Evolutionary conservation across 2,113 vertebrate genomes (phyloP), one percentile per base, ranked within the genome.

Genomic region (Pterocles orientalis): DNA sequence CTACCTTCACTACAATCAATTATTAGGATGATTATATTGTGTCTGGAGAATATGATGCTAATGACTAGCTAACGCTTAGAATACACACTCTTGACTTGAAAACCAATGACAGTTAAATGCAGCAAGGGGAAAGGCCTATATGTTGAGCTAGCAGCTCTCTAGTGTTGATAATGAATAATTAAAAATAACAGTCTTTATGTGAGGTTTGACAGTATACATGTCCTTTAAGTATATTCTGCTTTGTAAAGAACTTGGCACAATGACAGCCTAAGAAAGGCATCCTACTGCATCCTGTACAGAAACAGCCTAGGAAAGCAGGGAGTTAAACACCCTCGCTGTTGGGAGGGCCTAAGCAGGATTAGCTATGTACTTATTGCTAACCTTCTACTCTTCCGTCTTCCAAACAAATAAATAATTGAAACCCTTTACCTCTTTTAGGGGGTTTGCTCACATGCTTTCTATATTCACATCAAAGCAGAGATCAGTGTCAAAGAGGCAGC

Each of bases 331-430:
- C 72, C 88, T 98, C 65, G 6, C 51, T 77, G 90, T 66, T 78
- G 94, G 95, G 94, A 97, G 92, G 92, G 92, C 50, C 94, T 93
- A 88, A 94, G 78, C 96, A 95, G 95, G 96, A 98, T 98, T 94
- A 97, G 94, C 92, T 85, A 8, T 72, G 84, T 94, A 87, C 78
- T 96, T 85, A 93, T 36, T 88, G 87, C 93, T 97, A 96, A 95
- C 97, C 94, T 92, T 94, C 95, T 92, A 92, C 91, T 98, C 94
- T 91, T 79, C 68, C 12, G 3, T 94, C 96, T 97, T 97, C 95
- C 95, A 97, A 96, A 96, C 94, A 97, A 97, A 98, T 98, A 97
- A 96, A 98, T 98, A 97, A 97, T 97, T 95, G 97, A 98, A 97
- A 91, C 62, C 82, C 88, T 93, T 95, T 94, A 95, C 94, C 88